phyloP scores from a whole-genome alignment of 2,113 vertebrate species.

The Gambusia holbrooki region DNA sequence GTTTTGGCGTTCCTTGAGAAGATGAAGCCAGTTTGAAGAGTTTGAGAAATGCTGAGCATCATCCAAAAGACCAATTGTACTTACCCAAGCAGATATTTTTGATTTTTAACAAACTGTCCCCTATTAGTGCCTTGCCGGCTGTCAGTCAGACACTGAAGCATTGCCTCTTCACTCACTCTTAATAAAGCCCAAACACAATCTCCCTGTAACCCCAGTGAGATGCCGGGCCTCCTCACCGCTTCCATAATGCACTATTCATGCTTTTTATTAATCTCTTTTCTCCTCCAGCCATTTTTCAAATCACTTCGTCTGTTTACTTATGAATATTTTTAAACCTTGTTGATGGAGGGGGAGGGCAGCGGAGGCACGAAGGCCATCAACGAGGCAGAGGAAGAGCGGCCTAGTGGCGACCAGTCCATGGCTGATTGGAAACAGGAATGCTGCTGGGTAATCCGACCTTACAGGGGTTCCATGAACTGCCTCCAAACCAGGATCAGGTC shows the following conservation, averaged over 20 bases:
- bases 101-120: not conserved
- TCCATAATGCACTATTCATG: conserved; percentile 77
- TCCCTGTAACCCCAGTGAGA: conserved; percentile 66
- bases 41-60: conserved; percentile 31
- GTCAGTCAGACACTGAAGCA: conserved; percentile 19
- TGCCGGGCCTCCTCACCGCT: conserved; percentile 48
- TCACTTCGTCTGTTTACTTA: conserved; percentile 82
- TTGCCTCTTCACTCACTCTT: conserved; percentile 50
- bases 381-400: conserved; percentile 36
- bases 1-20: conserved; percentile 65
- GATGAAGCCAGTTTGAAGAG: conserved; percentile 2
- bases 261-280: conserved; percentile 78
- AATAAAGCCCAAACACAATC: conserved; percentile 72
- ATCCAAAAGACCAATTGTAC: not conserved
- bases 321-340: conserved; percentile 78
- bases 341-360: conserved; percentile 16
- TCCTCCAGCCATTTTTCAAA: conserved; percentile 81
- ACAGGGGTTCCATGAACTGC: conserved; percentile 75
- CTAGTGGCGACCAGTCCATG: conserved; percentile 49
- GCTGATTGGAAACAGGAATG: conserved; percentile 70
- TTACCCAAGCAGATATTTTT: not conserved
- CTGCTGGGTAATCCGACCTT: conserved; percentile 79
- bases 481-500: conserved; percentile 75
- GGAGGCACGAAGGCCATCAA: conserved; percentile 19
- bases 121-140: not conserved